A percentile compares a stretch with the other conserved stretches of the same genome.
These are phyloP conservation scores for Trichogramma evanescens DNA, from an alignment of 2,888 invertebrate species.

Conservation along the genomic window DNA sequence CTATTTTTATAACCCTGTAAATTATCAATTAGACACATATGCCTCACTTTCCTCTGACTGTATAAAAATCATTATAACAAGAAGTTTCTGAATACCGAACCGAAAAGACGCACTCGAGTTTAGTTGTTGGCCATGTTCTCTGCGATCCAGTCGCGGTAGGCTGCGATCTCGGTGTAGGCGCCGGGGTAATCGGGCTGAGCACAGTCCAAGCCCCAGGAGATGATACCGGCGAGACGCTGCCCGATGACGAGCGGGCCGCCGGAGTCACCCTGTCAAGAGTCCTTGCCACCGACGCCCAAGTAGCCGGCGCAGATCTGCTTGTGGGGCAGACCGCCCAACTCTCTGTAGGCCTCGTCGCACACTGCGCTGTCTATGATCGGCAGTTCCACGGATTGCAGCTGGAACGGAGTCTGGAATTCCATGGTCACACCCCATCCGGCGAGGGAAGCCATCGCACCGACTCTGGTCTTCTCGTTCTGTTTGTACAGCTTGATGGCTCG, in stretches of 20 bases:
- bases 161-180: slow-evolving; percentile 48
- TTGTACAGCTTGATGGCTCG: slow-evolving; percentile 40
- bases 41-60: too few species aligned
- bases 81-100: too few species aligned
- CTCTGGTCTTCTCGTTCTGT: slow-evolving; percentile 19
- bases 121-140: too few species aligned
- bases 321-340: neutral
- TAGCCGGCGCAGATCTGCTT: slow-evolving; percentile 50
- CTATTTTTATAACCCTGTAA: too few species aligned
- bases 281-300: slow-evolving; percentile 49
- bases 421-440: slow-evolving; percentile 32
- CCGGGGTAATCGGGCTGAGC: slow-evolving; percentile 46
- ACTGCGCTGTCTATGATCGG: neutral
- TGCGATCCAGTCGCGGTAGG: slow-evolving; percentile 43
- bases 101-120: too few species aligned
- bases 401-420: neutral
- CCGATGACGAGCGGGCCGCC: slow-evolving; percentile 19
- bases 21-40: too few species aligned
- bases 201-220: slow-evolving; percentile 49
- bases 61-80: too few species aligned
- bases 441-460: slow-evolving; percentile 25
- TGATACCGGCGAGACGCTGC: slow-evolving; percentile 15
- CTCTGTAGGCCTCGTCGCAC: slow-evolving; percentile 1
- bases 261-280: slow-evolving; percentile 15
- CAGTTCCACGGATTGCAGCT: neutral